These are phyloP conservation scores for Hydrozoanthus gracilis DNA, from an alignment of 92 coral and sea anemone species.

Conservation along the genomic window DNA sequence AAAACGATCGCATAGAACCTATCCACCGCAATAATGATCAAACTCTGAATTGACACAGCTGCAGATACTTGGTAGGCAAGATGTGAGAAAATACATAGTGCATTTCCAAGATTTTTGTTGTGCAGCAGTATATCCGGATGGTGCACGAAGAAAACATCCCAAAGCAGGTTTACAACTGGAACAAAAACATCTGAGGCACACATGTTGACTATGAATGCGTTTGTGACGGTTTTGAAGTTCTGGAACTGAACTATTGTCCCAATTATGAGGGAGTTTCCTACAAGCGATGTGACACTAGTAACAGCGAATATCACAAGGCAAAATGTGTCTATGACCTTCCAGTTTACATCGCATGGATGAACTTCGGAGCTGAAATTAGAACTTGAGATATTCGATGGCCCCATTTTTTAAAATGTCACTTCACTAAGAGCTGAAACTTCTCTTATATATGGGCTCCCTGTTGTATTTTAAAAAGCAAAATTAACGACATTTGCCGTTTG, in stretches of 20 bases:
- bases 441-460: too few species aligned
- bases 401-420: too few species aligned
- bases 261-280: conserved; percentile 31
- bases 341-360: neutral
- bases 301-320: conserved; percentile 14
- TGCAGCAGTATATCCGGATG: conserved; percentile 2
- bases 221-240: conserved; percentile 10
- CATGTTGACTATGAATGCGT: conserved; percentile 31
- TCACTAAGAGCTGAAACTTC: too few species aligned
- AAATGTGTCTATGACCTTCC: conserved; percentile 26
- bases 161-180: neutral
- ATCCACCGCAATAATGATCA: conserved; percentile 24
- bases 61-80: conserved; percentile 11
- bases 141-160: conserved; percentile 15
- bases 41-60: conserved; percentile 26
- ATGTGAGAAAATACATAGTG: conserved; percentile 24
- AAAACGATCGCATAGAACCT: conserved; percentile 41
- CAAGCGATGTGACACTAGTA: conserved; percentile 12
- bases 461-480: too few species aligned
- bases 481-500: too few species aligned
- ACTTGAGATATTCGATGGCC: too few species aligned
- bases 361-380: too few species aligned
- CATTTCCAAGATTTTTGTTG: conserved; percentile 1
- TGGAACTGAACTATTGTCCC: conserved; percentile 10
- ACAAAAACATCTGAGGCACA: conserved; percentile 31